phyloP scores from a whole-genome alignment of 2,888 invertebrate genomes.

The Cecidostiba fungosa region DNA sequence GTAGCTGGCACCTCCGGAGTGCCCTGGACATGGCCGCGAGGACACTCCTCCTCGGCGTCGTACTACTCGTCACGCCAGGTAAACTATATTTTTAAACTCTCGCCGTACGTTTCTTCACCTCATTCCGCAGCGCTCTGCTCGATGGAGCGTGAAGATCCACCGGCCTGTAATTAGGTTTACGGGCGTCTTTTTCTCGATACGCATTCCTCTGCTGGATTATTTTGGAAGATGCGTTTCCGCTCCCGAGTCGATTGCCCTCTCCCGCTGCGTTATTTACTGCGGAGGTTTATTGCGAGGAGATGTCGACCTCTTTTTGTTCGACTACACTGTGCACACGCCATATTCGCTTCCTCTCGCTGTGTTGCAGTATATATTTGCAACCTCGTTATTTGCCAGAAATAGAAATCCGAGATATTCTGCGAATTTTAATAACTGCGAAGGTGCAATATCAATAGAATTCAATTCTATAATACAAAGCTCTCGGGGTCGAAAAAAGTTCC shows the following conservation, averaged over 20 bases:
- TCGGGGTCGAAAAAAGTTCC: neutral
- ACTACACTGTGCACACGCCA: neutral
- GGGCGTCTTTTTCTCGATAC: neutral
- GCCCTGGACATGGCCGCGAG: constrained; percentile 76
- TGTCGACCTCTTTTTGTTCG: neutral
- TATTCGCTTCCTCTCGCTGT: no score
- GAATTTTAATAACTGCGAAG: no score
- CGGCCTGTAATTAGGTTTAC: constrained; percentile 47
- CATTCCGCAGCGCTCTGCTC: neutral
- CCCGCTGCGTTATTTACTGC: neutral
- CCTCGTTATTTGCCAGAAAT: no score
- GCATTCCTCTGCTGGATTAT: neutral
- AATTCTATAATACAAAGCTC: constrained; percentile 20
- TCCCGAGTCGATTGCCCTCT: neutral
- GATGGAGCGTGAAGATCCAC: constrained; percentile 29
- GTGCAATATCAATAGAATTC: neutral
- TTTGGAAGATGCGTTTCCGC: constrained; percentile 14
- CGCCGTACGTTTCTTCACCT: no score
- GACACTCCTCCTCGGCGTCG: constrained; percentile 76
- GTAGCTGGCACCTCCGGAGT: constrained; percentile 68
- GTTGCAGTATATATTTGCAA: no score
- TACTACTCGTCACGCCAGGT: constrained; percentile 78
- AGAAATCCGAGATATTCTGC: no score
- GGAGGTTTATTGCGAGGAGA: neutral
- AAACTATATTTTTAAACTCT: no score